phyloP scores from a whole-genome alignment of 2,797 vertebrate genomes.

The Rachycentron canadum region DNA sequence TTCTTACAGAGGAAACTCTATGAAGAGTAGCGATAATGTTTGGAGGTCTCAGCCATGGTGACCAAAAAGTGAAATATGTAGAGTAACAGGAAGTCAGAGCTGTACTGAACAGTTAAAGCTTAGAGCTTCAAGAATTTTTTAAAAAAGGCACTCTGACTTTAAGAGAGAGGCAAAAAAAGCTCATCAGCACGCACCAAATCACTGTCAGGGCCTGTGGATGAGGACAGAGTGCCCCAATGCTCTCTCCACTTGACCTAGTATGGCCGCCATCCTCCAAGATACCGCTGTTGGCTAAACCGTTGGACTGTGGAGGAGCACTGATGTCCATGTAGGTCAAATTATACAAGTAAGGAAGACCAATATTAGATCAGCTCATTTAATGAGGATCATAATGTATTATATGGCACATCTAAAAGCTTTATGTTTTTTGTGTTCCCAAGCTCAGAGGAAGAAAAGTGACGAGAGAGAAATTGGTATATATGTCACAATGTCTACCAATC shows the following conservation, averaged over 20 bases:
- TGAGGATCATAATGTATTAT: background rate
- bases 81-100: slow-evolving; percentile 16
- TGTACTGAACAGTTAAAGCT: background rate
- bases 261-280: slow-evolving; percentile 19
- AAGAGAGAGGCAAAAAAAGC: slow-evolving; percentile 8
- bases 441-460: background rate
- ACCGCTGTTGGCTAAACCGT: slow-evolving; percentile 33
- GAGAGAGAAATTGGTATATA: background rate
- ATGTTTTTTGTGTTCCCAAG: background rate
- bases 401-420: background rate
- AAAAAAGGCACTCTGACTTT: background rate
- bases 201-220: slow-evolving; percentile 31
- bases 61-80: slow-evolving; percentile 7
- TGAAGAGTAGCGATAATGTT: background rate
- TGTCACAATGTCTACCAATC: background rate
- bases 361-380: slow-evolving; percentile 29
- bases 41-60: background rate
- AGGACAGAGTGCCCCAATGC: slow-evolving; percentile 35
- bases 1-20: background rate
- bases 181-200: slow-evolving; percentile 40
- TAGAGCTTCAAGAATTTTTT: background rate
- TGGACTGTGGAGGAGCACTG: slow-evolving; percentile 19
- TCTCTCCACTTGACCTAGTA: slow-evolving; percentile 50
- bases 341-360: slow-evolving; percentile 5
- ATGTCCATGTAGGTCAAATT: slow-evolving; percentile 38